These are phyloP conservation scores for Notothenia rossii DNA, from an alignment of 2,113 vertebrate genomes.

Conservation along the genomic window DNA sequence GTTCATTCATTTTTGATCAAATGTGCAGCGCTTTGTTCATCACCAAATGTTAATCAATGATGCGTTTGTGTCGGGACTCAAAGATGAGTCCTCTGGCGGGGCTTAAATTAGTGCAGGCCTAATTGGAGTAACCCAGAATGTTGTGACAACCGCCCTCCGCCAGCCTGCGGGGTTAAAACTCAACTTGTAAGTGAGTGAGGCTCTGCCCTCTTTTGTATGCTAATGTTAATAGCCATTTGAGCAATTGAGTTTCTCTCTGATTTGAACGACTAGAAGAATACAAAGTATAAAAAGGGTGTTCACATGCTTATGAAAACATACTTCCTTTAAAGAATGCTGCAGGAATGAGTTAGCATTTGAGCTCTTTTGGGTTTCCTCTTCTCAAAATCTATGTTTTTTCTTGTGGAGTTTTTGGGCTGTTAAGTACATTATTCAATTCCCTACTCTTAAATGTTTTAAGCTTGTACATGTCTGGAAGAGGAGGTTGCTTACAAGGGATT, in stretches of 20 bases:
- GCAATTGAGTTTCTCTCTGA: not conserved
- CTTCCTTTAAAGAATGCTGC: too few species aligned
- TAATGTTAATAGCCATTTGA: not conserved
- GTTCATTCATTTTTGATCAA: slow-evolving; percentile 52
- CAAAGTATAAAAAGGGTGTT: not conserved
- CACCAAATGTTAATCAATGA: slow-evolving; percentile 54
- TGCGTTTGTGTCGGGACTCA: slow-evolving; percentile 52
- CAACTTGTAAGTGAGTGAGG: slow-evolving; percentile 27
- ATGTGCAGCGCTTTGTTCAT: slow-evolving; percentile 42
- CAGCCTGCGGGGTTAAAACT: slow-evolving; percentile 54
- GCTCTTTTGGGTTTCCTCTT: too few species aligned
- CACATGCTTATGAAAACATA: not conserved
- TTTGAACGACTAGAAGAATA: too few species aligned
- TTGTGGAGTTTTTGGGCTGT: too few species aligned
- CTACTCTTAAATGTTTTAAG: too few species aligned
- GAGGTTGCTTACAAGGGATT: too few species aligned
- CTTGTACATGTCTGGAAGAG: too few species aligned
- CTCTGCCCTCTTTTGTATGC: not conserved
- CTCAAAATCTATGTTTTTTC: too few species aligned
- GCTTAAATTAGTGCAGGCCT: slow-evolving; percentile 54
- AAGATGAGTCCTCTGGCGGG: slow-evolving; percentile 21
- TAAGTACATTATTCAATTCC: too few species aligned
- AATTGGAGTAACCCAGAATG: slow-evolving; percentile 65
- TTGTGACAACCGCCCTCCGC: slow-evolving; percentile 21
- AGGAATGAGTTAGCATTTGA: too few species aligned